Base-by-base conservation (phyloP, 2,888 invertebrate species). In the Andrena bicolor region DNA sequence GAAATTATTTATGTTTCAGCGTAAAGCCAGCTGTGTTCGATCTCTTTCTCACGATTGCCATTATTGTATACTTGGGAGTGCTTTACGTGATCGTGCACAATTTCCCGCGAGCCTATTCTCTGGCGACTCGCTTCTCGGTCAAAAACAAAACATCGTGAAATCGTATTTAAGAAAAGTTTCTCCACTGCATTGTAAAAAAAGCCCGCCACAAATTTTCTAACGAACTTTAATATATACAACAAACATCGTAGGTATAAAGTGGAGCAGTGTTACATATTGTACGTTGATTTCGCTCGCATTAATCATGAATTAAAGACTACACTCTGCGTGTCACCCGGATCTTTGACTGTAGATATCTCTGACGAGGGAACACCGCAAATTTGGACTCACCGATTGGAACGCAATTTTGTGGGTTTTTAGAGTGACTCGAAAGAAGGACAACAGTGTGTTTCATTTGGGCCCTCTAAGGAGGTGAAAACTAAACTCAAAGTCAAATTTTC, bases 21-120 rank as follows among this genome's bases (percentile, higher is more conserved):
- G 99, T 99, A 6, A 99, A 99, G 93, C 99, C 99, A 83, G 99
- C 99, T 10, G 97, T 99, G 76, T 99, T 99, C 95, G 99, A 99
- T 95, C 96, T 99, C 90, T 97, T 99, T 89, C 95, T 99, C 16
- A 99, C 99, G 0, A 94, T 97, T 80, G 96, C 96, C 51, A 99
- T 99, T 91, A 95, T 97, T 49, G 95, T 96, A 30, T 99, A 99
- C 94, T 95, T 99, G 73, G 95, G 96, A n/a, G 91, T 96, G 5
- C 96, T 99, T n/a, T 99, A 98, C 94, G 95, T 98, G 89, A 95
- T 96, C 13, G 96, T 98, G 79, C 96, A 96, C 85, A 94, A 96
- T 86, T 97, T 97, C 92, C 96, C 97, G 10, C 91, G 94, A 5
- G 94, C 97, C 82, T 97, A 97, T 93, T 94, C 95, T 2, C 94